Base-by-base conservation (phyloP, 2,888 invertebrate species). In the Gymnocheta viridis region DNA sequence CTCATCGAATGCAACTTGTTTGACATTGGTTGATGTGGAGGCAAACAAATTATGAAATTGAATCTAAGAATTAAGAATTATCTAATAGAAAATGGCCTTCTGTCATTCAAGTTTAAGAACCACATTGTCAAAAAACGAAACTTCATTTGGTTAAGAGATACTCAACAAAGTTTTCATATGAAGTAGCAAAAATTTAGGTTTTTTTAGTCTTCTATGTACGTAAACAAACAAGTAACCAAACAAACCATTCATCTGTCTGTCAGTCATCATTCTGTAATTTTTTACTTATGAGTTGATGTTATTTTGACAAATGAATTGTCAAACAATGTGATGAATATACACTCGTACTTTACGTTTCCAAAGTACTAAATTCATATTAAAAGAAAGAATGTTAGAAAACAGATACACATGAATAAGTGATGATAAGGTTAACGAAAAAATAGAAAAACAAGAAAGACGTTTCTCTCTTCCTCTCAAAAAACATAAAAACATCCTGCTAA, bases 281-380 rank as follows among this genome's bases (percentile, higher is more conserved):
- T 56, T 35, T 41, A 27, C 32, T 56, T 70, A 27, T 69, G 54
- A 56, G 82, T 77, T 81, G 81, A 84, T 77, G 58, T 56, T 77
- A 73, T 84, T 84, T 73, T 84, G 84, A 84, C 84, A 84, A 81
- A 84, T 84, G 74, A 77, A 62, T 73, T 81, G 77, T 84, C 84
- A 81, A 81, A 81, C 76, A 84, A 77, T 67, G 41, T 83, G 83
- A 80, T 38, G 14, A 4, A 38, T 38, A 70, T 83, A 74, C 56
- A 69, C 47, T 32, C 47, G 14, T n/a, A n/a, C n/a, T n/a, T 41
- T 41, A 58, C 77, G 44, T 72, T 73, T 60, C 17, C 17, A 73
- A 73, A 19, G 44, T 19, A 58, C 17, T 32, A 66, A 41, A 64
- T 22, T 38, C 35, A 64, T 47, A 10, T 17, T 24, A 3, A 29